Conservation (phyloP, 1,140 invertebrate genomes). For the Cyphomyrmex costatus region DNA sequence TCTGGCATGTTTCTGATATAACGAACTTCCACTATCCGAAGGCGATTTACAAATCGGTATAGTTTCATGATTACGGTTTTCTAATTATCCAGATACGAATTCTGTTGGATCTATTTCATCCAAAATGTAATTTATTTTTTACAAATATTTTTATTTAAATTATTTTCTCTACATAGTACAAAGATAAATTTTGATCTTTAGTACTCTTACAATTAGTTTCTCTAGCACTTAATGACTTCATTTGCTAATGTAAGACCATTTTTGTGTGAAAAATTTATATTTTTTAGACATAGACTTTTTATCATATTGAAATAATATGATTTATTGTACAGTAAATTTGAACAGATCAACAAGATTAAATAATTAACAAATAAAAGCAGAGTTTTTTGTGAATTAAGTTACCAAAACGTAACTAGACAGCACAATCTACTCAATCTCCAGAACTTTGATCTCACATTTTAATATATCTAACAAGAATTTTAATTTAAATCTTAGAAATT, state of each 20-base stretch:
- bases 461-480: background rate
- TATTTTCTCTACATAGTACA: no score
- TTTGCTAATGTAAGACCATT: no score
- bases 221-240: no score
- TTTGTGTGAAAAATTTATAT: no score
- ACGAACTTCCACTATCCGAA: slow-evolving; percentile 7
- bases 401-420: background rate
- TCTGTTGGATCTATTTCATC: background rate
- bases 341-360: background rate
- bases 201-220: no score
- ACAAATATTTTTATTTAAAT: no score
- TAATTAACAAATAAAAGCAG: background rate
- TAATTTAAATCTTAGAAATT: background rate
- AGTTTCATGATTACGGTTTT: slow-evolving; percentile 13
- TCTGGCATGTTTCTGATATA: background rate
- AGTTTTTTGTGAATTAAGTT: background rate
- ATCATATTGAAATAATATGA: no score
- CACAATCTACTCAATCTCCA: background rate
- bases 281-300: no score
- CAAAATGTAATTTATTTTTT: no score
- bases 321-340: no score
- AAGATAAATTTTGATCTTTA: no score
- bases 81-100: slow-evolving; percentile 1
- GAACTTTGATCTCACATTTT: slow-evolving; percentile 1
- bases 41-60: background rate